Evolutionary conservation across 1,140 invertebrate genomes (phyloP).

Genomic region (Ridgeia piscesae): DNA sequence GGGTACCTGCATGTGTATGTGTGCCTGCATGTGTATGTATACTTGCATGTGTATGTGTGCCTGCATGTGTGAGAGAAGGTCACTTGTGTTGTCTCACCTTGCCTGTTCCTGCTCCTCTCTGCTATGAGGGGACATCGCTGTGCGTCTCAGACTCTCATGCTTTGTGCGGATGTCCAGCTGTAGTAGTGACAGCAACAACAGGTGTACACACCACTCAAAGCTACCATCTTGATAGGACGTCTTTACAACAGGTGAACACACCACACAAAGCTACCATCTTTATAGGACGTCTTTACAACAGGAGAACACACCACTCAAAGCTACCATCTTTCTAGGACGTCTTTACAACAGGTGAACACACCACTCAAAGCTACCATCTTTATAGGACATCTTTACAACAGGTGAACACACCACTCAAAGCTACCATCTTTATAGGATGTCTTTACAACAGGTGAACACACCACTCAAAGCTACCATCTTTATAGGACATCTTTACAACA

Average conservation of each 20-base stretch:
- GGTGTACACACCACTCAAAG: neutral
- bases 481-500: too few species aligned
- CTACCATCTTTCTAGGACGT: neutral
- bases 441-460: too few species aligned
- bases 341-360: neutral
- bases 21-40: too few species aligned
- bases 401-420: too few species aligned
- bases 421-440: too few species aligned
- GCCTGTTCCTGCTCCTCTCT: constrained; percentile 48
- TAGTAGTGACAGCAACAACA: neutral
- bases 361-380: neutral
- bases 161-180: constrained; percentile 45
- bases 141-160: constrained; percentile 44
- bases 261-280: neutral
- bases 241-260: neutral
- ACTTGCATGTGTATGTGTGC: neutral
- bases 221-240: neutral
- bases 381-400: neutral
- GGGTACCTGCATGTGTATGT: too few species aligned
- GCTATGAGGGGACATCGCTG: constrained; percentile 44
- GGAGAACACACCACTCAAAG: neutral
- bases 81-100: constrained; percentile 41
- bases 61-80: too few species aligned
- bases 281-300: neutral
- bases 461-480: too few species aligned